Percentiles rank a stretch among this genome's conserved stretches.
Conservation (phyloP, 2,113 vertebrate species). For the Psephotus haematonotus region DNA sequence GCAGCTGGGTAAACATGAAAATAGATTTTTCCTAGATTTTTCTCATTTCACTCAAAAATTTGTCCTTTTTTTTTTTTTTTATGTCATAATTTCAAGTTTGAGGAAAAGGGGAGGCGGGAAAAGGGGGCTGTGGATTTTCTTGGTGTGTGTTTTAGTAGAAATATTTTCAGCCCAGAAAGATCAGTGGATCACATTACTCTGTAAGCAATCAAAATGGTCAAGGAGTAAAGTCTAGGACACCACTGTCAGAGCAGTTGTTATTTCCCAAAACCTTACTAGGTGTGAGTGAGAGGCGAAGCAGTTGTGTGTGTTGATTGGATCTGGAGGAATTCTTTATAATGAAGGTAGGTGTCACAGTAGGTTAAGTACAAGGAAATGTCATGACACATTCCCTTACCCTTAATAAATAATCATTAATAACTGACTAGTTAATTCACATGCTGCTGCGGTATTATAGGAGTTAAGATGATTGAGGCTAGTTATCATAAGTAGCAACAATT, state of each 20-base stretch:
- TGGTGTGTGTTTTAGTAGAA: not conserved
- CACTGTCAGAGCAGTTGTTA: not conserved
- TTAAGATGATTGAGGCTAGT: not conserved
- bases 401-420: conserved; percentile 4
- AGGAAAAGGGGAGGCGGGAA: not conserved
- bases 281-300: not conserved
- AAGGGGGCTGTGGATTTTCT: not conserved
- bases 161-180: not conserved
- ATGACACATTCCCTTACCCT: not conserved
- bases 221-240: not conserved
- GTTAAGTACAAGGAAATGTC: not conserved
- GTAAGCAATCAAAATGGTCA: not conserved
- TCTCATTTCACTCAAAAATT: not conserved
- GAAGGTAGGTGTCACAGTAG: not conserved
- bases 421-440: not conserved
- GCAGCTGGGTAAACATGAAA: not conserved
- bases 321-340: not conserved
- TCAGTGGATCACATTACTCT: not conserved
- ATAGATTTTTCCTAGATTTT: not conserved
- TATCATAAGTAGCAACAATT: not conserved
- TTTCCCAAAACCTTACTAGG: not conserved
- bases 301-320: not conserved
- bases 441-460: not conserved
- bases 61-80: not conserved
- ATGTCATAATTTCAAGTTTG: not conserved